Percentiles rank a stretch among this genome's conserved stretches.
Evolutionary conservation across 2,888 invertebrate species (phyloP).

Genomic region (Synergus gifuensis): DNA sequence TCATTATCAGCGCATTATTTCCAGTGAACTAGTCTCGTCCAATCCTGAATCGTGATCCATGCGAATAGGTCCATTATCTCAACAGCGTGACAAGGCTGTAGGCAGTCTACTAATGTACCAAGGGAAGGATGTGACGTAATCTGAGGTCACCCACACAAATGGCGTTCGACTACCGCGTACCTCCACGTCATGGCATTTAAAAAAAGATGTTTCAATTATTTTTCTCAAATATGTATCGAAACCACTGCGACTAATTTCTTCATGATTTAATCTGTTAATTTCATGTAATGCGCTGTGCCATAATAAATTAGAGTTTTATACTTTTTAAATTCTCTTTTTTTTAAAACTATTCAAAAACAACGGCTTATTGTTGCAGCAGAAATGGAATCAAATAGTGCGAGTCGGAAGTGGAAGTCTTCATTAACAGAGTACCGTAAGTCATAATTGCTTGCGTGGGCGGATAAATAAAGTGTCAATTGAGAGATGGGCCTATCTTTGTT

Average conservation of each 20-base stretch:
- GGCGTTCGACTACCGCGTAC: conserved; percentile 29
- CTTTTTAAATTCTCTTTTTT: not conserved
- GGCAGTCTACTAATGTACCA: conserved; percentile 75
- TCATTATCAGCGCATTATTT: conserved; percentile 73
- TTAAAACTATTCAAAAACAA: not conserved
- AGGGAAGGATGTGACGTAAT: conserved; percentile 76
- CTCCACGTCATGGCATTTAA: not conserved
- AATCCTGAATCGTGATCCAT: conserved; percentile 74
- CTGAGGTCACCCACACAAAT: conserved; percentile 75
- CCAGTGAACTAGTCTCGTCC: conserved; percentile 72
- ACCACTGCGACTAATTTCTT: not conserved
- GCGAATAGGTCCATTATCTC: conserved; percentile 76
- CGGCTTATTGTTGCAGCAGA: not conserved
- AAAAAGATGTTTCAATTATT: not conserved
- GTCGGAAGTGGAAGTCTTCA: conserved; percentile 18
- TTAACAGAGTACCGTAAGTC: not conserved
- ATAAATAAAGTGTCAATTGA: conserved; percentile 5
- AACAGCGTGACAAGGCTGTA: conserved; percentile 76
- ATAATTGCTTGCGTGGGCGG: conserved; percentile 15
- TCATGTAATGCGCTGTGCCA: not conserved
- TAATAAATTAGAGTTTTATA: not conserved
- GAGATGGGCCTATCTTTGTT: not conserved
- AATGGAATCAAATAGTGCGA: conserved; percentile 18
- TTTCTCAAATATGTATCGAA: not conserved
- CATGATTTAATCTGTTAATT: not conserved